Conservation (phyloP, 2,797 vertebrate species). For the Diplodus puntazzo region DNA sequence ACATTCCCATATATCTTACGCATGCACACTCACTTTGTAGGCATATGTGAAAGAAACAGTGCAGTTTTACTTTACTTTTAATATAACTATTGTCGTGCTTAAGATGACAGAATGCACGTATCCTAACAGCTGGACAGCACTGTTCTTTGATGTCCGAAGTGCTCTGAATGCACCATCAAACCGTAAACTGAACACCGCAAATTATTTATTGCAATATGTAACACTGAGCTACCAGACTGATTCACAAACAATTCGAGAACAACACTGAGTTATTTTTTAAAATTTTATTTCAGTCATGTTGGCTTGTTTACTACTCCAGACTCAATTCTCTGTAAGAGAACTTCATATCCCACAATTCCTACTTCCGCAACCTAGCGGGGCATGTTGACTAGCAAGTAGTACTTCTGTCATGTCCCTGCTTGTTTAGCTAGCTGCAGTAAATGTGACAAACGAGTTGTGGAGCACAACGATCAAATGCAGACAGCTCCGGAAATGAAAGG, state of each 20-base stretch:
- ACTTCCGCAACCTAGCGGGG: conserved; percentile 56
- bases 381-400: conserved; percentile 34
- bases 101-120: no score
- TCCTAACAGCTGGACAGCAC: no score
- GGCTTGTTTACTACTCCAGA: neutral
- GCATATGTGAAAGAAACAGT: no score
- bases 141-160: neutral
- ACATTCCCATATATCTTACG: no score
- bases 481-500: conserved; percentile 65
- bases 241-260: neutral
- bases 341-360: conserved; percentile 72
- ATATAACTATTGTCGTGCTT: no score
- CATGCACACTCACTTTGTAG: no score
- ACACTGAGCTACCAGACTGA: neutral
- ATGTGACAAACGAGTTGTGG: conserved; percentile 28
- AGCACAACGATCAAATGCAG: conserved; percentile 14
- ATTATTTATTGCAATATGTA: neutral
- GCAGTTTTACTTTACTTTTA: no score
- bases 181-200: neutral
- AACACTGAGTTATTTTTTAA: rapidly evolving
- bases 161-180: neutral
- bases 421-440: conserved; percentile 30
- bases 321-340: neutral
- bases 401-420: conserved; percentile 20
- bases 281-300: neutral